Evolutionary conservation across 2,113 vertebrate species (phyloP), one percentile per base, ranked within the genome.

Genomic region (Calonectris borealis): DNA sequence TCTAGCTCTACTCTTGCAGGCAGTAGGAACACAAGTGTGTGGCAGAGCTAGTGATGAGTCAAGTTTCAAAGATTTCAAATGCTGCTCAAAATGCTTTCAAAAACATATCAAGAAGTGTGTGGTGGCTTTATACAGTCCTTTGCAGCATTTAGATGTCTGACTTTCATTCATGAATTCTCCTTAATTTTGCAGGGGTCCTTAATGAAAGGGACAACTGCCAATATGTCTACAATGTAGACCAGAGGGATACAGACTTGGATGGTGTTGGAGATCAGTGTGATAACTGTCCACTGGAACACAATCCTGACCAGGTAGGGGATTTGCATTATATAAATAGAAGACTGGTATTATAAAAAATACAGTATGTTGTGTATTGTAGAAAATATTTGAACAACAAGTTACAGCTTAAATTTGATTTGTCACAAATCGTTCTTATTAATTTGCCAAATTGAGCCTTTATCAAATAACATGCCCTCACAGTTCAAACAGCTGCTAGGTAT

Each of bases 251-350:
- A 15, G 99, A 99, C 80, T 97, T 98, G 92, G 99, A 99, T 68
- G 99, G 99, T 21, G 99, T 99, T 88, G 99, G 99, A 97, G 99
- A 99, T 97, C 99, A 99, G 69, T 99, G 99, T 96, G 99, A 99
- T 96, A 99, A 99, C 97, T 99, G 99, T 89, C 99, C 99, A 58
- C 96, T 99, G 93, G 99, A 99, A 96, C 99, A 99, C 97, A 99
- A 99, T 96, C 99, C 99, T 86, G 99, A 99, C 92, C 99, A 99
- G 99, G 99, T 99, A 97, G 20, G 91, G 34, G 34, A 68, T 54
- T 94, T 83, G 13, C 40, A 13, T 64, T 79, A n/a, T 21, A 3
- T 48, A 68, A 75, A 27, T 16, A 83, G 26, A 79, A 65, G n/a
- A 77, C 40, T 64, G 12, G 5, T 55, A 31, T 60, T 75, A 66